phyloP scores from a whole-genome alignment of 2,797 vertebrate genomes.

The Kryptolebias ocellatus region DNA sequence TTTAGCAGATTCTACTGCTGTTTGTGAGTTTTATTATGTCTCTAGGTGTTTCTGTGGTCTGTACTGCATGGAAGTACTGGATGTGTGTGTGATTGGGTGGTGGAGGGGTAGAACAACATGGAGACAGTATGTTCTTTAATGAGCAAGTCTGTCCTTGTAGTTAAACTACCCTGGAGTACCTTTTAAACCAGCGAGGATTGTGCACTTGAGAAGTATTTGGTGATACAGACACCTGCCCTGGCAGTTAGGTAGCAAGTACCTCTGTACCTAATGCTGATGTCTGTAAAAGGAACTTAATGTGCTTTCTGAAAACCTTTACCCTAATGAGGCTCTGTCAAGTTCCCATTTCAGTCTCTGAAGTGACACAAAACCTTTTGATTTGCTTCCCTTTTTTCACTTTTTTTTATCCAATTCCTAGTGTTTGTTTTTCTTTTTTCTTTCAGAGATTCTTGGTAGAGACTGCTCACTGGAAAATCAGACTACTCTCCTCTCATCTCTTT shows the following conservation, averaged over 20 bases:
- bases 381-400: neutral
- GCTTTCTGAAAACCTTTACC: slow-evolving; percentile 50
- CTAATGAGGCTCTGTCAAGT: slow-evolving; percentile 58
- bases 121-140: slow-evolving; percentile 51
- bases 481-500: slow-evolving; percentile 12
- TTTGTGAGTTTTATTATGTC: slow-evolving; percentile 46
- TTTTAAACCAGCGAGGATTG: slow-evolving; percentile 27
- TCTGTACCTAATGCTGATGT: slow-evolving; percentile 61
- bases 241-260: slow-evolving; percentile 60
- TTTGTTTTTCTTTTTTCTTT: slow-evolving; percentile 9
- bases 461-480: slow-evolving; percentile 27
- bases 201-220: slow-evolving; percentile 37
- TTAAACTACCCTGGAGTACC: slow-evolving; percentile 45
- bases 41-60: slow-evolving; percentile 36
- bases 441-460: slow-evolving; percentile 21
- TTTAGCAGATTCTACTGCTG: slow-evolving; percentile 45
- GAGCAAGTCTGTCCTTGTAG: slow-evolving; percentile 54
- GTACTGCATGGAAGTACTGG: slow-evolving; percentile 33
- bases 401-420: slow-evolving; percentile 2
- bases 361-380: slow-evolving; percentile 27
- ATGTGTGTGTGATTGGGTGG: slow-evolving; percentile 4
- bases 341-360: slow-evolving; percentile 38
- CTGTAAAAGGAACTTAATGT: slow-evolving; percentile 42
- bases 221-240: slow-evolving; percentile 59
- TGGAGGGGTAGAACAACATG: slow-evolving; percentile 19